phyloP scores from a whole-genome alignment of 2,888 invertebrate genomes.

The Acanthopleura granulata region DNA sequence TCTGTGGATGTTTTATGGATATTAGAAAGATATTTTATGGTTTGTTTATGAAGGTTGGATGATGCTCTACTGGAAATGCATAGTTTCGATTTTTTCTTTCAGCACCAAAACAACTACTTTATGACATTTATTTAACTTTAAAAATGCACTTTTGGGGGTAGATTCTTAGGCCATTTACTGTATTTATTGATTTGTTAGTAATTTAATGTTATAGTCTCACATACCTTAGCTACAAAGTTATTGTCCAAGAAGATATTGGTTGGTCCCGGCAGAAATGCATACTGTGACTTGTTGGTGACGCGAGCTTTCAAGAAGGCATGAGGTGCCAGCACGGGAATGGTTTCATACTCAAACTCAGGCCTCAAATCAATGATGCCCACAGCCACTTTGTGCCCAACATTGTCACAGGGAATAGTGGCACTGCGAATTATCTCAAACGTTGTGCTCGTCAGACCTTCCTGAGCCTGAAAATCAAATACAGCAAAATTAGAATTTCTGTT shows the following conservation, averaged over 20 bases:
- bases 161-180: too few relatives aligned
- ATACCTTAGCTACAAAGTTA: slow-evolving; percentile 69
- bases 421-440: slow-evolving; percentile 67
- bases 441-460: slow-evolving; percentile 64
- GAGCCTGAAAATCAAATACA: slow-evolving; percentile 42
- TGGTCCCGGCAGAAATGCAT: slow-evolving; percentile 68
- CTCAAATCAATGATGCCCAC: slow-evolving; percentile 67
- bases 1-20: too few relatives aligned
- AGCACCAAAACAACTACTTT: too few relatives aligned
- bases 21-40: too few relatives aligned
- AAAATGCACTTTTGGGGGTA: too few relatives aligned
- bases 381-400: slow-evolving; percentile 63
- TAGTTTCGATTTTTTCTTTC: too few relatives aligned
- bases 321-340: slow-evolving; percentile 65
- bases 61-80: too few relatives aligned
- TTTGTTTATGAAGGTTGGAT: too few relatives aligned
- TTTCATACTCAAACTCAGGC: slow-evolving; percentile 67
- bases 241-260: slow-evolving; percentile 70
- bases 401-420: slow-evolving; percentile 67
- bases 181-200: too few relatives aligned
- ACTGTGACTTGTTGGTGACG: slow-evolving; percentile 66
- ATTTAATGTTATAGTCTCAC: background rate
- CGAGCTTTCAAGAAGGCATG: slow-evolving; percentile 69
- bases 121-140: too few relatives aligned
- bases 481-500: too few relatives aligned